phyloP scores from a whole-genome alignment of 2,888 invertebrate species.

The Dendrolimus pini region DNA sequence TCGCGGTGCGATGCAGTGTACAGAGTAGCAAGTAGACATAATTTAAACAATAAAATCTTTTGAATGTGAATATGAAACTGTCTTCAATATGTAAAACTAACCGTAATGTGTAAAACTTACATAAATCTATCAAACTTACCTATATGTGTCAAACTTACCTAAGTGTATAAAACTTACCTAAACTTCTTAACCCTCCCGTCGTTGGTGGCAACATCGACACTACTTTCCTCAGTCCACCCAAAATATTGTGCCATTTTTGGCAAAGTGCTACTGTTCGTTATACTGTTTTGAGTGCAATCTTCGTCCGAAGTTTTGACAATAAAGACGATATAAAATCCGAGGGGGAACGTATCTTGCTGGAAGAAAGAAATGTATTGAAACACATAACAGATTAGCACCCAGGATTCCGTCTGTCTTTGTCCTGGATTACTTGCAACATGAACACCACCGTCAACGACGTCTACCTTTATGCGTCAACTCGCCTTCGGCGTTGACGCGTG shows the following conservation, averaged over 20 bases:
- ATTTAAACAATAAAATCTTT: too few relatives aligned
- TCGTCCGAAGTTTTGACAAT: conserved; percentile 82
- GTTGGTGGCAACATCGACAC: conserved; percentile 23
- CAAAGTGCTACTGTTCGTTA: conserved; percentile 23
- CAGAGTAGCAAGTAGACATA: too few relatives aligned
- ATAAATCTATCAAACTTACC: conserved; percentile 24
- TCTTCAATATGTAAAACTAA: too few relatives aligned
- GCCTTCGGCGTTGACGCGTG: too few relatives aligned
- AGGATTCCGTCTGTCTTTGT: too few relatives aligned
- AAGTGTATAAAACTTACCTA: conserved; percentile 29
- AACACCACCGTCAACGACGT: too few relatives aligned
- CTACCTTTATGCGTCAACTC: too few relatives aligned
- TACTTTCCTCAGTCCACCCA: conserved; percentile 37
- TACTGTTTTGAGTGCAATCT: conserved; percentile 56
- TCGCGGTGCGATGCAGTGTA: too few relatives aligned
- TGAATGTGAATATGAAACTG: too few relatives aligned
- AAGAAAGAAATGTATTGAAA: conserved; percentile 21
- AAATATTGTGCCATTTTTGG: conserved; percentile 45
- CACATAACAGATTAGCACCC: too few relatives aligned
- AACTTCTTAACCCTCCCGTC: conserved; percentile 55
- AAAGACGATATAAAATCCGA: conserved; percentile 87
- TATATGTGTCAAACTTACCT: conserved; percentile 12
- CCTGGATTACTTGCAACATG: too few relatives aligned
- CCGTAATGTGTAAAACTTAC: too few relatives aligned
- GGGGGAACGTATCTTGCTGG: conserved; percentile 80